Conservation (phyloP, 2,888 invertebrate species). For the Dexiosoma caninum region DNA sequence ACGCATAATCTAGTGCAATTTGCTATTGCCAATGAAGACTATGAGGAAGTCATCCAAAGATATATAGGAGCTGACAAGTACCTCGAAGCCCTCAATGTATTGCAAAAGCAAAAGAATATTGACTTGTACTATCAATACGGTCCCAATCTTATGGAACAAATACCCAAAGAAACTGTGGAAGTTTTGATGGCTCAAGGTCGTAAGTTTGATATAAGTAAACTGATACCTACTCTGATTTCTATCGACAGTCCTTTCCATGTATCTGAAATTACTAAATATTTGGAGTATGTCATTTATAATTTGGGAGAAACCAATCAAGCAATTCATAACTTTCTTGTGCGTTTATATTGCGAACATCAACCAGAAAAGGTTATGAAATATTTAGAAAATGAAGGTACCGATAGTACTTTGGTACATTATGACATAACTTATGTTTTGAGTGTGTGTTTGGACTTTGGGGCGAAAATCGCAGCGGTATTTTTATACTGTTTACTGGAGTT, state of each 20-base stretch:
- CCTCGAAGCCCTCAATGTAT: conserved; percentile 84
- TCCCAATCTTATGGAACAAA: conserved; percentile 89
- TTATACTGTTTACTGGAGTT: conserved; percentile 91
- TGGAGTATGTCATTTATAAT: conserved; percentile 90
- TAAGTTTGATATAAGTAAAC: conserved; percentile 85
- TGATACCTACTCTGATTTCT: conserved; percentile 91
- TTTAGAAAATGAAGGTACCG: conserved; percentile 86
- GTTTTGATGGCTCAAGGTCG: conserved; percentile 88
- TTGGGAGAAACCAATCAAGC: conserved; percentile 88
- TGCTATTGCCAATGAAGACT: conserved; percentile 90
- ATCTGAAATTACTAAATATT: conserved; percentile 88
- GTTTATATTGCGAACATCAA: conserved; percentile 89
- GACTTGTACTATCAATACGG: conserved; percentile 94
- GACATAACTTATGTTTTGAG: conserved; percentile 91
- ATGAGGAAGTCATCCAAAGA: conserved; percentile 93
- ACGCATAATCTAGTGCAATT: conserved; percentile 92
- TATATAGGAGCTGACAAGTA: conserved; percentile 89
- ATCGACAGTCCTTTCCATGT: conserved; percentile 86
- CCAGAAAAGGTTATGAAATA: conserved; percentile 86
- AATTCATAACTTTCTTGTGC: conserved; percentile 94
- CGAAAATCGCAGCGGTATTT: conserved; percentile 89
- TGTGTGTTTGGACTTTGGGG: conserved; percentile 87
- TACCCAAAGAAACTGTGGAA: conserved; percentile 89
- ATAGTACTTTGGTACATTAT: conserved; percentile 89
- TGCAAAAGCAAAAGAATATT: conserved; percentile 85